Percentiles rank a stretch among this genome's conserved stretches.
These are phyloP conservation scores for Cecropterus lyciades DNA, from an alignment of 1,140 invertebrate genomes.

Conservation along the genomic window DNA sequence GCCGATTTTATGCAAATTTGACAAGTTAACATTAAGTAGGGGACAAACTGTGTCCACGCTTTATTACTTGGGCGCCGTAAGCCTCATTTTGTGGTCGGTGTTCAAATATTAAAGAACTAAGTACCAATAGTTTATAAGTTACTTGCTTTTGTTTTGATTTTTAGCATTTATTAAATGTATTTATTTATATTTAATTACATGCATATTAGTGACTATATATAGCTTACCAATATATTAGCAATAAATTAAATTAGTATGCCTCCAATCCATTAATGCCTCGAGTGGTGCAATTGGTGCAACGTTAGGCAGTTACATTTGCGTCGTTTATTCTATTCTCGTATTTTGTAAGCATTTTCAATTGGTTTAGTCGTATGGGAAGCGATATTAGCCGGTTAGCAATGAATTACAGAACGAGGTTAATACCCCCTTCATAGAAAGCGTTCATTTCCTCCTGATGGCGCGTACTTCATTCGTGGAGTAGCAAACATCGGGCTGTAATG, in stretches of 20 bases:
- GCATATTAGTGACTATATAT: too few relatives aligned
- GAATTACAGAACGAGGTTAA: slow-evolving; percentile 60
- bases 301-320: slow-evolving; percentile 29
- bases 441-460: slow-evolving; percentile 68
- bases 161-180: too few relatives aligned
- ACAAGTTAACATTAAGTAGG: slow-evolving; percentile 71
- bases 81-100: slow-evolving; percentile 29
- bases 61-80: slow-evolving; percentile 61
- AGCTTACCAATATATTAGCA: background rate
- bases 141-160: too few relatives aligned
- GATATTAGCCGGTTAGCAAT: slow-evolving; percentile 46
- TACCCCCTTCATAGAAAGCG: slow-evolving; percentile 65
- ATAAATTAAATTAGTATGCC: slow-evolving; percentile 19
- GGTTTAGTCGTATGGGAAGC: slow-evolving; percentile 29
- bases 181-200: too few relatives aligned
- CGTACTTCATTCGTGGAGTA: slow-evolving; percentile 71
- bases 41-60: slow-evolving; percentile 72
- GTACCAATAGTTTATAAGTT: background rate
- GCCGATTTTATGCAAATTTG: slow-evolving; percentile 78
- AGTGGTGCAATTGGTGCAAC: slow-evolving; percentile 28
- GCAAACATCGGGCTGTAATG: slow-evolving; percentile 68
- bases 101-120: slow-evolving; percentile 8
- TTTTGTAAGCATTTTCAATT: slow-evolving; percentile 38
- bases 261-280: slow-evolving; percentile 16
- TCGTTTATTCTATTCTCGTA: slow-evolving; percentile 36